Percentiles rank a stretch among this genome's conserved stretches.
Evolutionary conservation across 2,113 vertebrate species (phyloP).

Genomic region (Carassius auratus): DNA sequence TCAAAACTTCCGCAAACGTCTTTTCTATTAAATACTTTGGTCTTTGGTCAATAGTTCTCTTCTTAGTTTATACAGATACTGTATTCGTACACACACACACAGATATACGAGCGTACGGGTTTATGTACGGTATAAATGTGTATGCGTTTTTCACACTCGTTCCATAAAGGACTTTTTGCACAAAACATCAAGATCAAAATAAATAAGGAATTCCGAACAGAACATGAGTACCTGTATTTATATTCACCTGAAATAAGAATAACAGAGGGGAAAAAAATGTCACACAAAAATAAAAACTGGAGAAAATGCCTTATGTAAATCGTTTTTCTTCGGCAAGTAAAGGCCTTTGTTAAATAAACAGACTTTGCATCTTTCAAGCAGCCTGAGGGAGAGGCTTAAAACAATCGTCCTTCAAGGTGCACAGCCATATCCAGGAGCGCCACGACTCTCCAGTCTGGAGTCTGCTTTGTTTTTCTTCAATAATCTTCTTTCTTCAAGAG

Average conservation of each 20-base stretch:
- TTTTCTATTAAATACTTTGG: constrained; percentile 79
- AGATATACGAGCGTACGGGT: constrained; percentile 74
- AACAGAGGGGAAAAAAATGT: constrained; percentile 46
- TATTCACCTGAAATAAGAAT: constrained; percentile 70
- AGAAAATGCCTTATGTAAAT: constrained; percentile 80
- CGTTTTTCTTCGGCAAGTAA: constrained; percentile 77
- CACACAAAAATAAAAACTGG: constrained; percentile 57
- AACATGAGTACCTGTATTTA: constrained; percentile 76
- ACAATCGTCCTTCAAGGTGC: constrained; percentile 69
- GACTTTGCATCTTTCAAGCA: constrained; percentile 81
- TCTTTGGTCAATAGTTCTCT: constrained; percentile 80
- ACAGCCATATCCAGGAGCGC: constrained; percentile 63
- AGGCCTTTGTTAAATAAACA: constrained; percentile 81
- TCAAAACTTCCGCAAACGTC: constrained; percentile 58
- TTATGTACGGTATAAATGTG: constrained; percentile 78
- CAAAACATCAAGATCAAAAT: constrained; percentile 76
- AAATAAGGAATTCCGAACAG: constrained; percentile 75
- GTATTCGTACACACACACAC: constrained; percentile 74
- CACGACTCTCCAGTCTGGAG: constrained; percentile 63
- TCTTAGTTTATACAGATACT: constrained; percentile 75
- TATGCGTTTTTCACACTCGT: constrained; percentile 70
- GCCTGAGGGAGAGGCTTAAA: constrained; percentile 79
- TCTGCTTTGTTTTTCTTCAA: constrained; percentile 54
- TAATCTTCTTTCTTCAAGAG: constrained; percentile 69
- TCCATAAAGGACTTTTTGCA: constrained; percentile 78